Evolutionary conservation across 2,888 invertebrate genomes (phyloP), one percentile per base, ranked within the genome.

Genomic region (Phengaris arion): DNA sequence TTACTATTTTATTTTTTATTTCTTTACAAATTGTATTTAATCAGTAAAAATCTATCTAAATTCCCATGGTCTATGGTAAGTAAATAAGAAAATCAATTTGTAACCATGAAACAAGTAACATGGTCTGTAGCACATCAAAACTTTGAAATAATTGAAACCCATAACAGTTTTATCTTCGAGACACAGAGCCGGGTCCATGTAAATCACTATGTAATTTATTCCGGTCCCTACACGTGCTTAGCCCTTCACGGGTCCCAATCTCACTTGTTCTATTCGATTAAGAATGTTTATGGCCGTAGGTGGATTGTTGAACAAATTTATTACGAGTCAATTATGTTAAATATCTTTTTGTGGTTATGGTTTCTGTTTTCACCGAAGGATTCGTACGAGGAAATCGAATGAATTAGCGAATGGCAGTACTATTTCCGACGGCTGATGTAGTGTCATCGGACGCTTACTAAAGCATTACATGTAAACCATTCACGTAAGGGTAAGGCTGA

Each of bases 191-290:
- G 13, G 46, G 22, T 70, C 1, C 35, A 72, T 52, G 72, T 72
- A 72, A 52, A 72, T 72, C 52, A 54, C 72, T 54, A 72, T 72
- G 52, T 72, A 72, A 72, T 54, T 72, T 54, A 72, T 72, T 64
- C 52, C 35, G 72, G 54, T 10, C 35, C 72, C 72, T 72, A 54
- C 72, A 54, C 72, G 52, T 52, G n/a, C 72, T 72, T 72, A 54
- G 52, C 72, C 52, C 52, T 72, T 72, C 22, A 35, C 22, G 51
- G 46, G 52, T 35, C 52, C 72, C 52, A 72, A 72, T 54, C 15
- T 70, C 48, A 48, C 48, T 51, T 72, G 54, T 54, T 72, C 72
- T 54, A 52, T 72, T 72, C 72, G 52, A 22, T 72, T 72, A 54
- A 72, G 52, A 72, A 72, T 72, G 72, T 72, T 72, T 54, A 72